phyloP scores from a whole-genome alignment of 2,113 vertebrate species.

The Argyrosomus japonicus region DNA sequence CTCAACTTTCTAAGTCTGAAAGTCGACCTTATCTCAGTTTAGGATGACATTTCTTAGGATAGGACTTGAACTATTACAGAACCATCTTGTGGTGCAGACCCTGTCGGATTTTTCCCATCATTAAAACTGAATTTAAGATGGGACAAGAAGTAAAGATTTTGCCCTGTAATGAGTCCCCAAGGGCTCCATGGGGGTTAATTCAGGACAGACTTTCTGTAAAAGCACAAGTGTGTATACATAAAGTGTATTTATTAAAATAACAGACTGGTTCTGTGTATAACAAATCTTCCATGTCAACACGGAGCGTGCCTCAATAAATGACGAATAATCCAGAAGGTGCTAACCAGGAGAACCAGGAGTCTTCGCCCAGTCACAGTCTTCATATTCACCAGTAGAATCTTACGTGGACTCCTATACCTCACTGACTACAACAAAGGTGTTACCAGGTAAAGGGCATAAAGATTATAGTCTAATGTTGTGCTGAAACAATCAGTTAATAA shows the following conservation, averaged over 20 bases:
- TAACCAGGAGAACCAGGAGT: no score
- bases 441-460: background rate
- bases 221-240: background rate
- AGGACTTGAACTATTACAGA: no score
- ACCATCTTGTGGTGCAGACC: no score
- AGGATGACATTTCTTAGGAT: no score
- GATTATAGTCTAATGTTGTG: background rate
- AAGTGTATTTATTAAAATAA: background rate
- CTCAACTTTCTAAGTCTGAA: no score
- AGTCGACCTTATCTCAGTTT: no score
- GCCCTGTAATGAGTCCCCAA: no score
- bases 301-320: background rate
- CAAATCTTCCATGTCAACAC: background rate
- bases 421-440: background rate
- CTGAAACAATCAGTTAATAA: background rate
- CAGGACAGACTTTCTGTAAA: background rate
- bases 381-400: background rate
- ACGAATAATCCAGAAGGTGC: background rate
- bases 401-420: background rate
- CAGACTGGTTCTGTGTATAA: background rate
- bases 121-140: no score
- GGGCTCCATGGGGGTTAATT: background rate
- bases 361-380: background rate
- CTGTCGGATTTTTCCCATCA: no score
- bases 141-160: no score